Percentiles rank a stretch among this genome's conserved stretches.
phyloP scores from a whole-genome alignment of 2,888 invertebrate genomes.

The Campoplex capitator region DNA sequence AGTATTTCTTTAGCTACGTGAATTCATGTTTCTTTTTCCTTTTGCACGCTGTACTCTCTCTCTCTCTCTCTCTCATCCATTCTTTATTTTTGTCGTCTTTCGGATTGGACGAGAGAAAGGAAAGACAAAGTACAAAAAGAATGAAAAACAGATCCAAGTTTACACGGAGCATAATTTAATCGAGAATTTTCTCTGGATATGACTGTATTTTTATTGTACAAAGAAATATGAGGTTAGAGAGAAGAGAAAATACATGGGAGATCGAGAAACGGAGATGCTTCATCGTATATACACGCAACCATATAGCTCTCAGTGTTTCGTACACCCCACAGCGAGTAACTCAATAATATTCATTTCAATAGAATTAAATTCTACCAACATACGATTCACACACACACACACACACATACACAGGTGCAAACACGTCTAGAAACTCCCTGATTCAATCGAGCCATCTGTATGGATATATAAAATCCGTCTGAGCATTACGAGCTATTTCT shows the following conservation, averaged over 20 bases:
- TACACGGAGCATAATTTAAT: conserved; percentile 31
- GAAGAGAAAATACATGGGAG: background rate
- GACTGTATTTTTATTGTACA: conserved; percentile 15
- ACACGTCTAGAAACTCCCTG: conserved; percentile 30
- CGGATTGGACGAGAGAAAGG: conserved; percentile 3
- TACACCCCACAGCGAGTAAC: background rate
- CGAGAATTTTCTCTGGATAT: conserved; percentile 20
- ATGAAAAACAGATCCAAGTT: conserved; percentile 17
- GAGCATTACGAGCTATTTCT: conserved; percentile 53
- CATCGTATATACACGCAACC: background rate
- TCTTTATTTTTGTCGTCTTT: background rate
- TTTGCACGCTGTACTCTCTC: background rate
- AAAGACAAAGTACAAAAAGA: background rate
- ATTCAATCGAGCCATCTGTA: conserved; percentile 36
- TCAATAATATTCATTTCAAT: conserved; percentile 45
- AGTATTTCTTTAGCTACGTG: conserved; percentile 22
- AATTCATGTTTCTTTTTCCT: conserved; percentile 1
- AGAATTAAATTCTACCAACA: conserved; percentile 42
- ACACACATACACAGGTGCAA: background rate
- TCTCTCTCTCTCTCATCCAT: background rate
- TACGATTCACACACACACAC: background rate
- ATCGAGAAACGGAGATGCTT: background rate
- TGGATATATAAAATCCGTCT: conserved; percentile 37
- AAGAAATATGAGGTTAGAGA: background rate
- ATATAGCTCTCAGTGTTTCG: conserved; percentile 18